Percentiles rank a stretch among this genome's conserved stretches.
Evolutionary conservation across 2,113 vertebrate genomes (phyloP).

Genomic region (Acanthochromis polyacanthus): DNA sequence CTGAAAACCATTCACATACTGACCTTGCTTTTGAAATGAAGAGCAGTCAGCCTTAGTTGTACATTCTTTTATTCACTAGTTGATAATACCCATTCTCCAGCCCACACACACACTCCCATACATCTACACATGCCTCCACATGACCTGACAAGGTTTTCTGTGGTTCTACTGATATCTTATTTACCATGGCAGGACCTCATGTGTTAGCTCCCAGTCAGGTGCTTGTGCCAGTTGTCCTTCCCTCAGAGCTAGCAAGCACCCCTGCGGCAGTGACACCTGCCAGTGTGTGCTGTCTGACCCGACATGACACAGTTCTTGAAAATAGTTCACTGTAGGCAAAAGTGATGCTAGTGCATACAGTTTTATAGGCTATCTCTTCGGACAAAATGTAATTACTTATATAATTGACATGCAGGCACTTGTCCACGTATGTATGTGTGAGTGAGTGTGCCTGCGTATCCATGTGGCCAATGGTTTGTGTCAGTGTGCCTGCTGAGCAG

Average conservation of each 20-base stretch:
- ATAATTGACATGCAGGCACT: not conserved
- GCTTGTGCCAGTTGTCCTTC: conserved; percentile 74
- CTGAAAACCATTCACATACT: not conserved
- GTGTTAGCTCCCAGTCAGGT: conserved; percentile 72
- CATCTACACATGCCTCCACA: conserved; percentile 37
- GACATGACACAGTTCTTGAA: conserved; percentile 43
- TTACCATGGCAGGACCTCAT: conserved; percentile 76
- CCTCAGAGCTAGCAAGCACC: conserved; percentile 62
- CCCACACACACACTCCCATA: not conserved
- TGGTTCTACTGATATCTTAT: conserved; percentile 75
- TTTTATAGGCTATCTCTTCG: not conserved
- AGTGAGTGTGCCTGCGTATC: conserved; percentile 53
- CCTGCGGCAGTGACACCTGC: conserved; percentile 76
- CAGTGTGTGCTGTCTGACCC: conserved; percentile 65
- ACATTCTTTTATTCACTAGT: not conserved
- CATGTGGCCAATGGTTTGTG: conserved; percentile 69
- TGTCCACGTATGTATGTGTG: conserved; percentile 28
- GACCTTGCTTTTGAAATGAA: not conserved
- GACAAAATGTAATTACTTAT: not conserved
- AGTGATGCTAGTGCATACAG: not conserved
- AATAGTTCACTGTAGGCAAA: conserved; percentile 42
- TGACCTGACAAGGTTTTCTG: conserved; percentile 35
- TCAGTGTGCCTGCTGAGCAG: conserved; percentile 69
- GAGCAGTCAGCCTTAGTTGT: not conserved
- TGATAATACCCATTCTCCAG: not conserved